Conservation (phyloP, 2,888 invertebrate species). For the Psylliodes chrysocephalus region DNA sequence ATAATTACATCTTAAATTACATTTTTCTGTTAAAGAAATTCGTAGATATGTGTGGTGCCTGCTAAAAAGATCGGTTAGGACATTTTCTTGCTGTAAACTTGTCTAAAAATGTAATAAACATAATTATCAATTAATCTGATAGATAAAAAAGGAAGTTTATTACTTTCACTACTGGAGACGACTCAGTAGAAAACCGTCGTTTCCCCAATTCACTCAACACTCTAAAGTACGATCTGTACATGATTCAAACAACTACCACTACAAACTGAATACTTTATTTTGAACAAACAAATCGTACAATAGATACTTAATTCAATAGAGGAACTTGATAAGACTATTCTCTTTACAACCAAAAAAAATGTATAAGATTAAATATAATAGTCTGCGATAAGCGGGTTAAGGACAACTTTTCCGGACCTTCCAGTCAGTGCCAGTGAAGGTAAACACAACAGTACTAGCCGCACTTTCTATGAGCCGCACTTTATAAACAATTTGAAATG, state of each 20-base stretch:
- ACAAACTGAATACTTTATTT: too few relatives aligned
- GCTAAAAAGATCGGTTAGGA: slow-evolving; percentile 84
- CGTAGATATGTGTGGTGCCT: slow-evolving; percentile 92
- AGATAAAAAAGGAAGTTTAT: not conserved
- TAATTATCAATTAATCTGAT: not conserved
- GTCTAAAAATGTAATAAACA: not conserved
- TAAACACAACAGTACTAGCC: too few relatives aligned
- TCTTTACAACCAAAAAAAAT: not conserved
- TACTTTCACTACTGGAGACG: slow-evolving; percentile 24
- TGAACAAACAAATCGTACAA: too few relatives aligned
- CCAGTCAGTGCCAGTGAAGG: too few relatives aligned
- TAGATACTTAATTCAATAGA: too few relatives aligned
- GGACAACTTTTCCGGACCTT: not conserved
- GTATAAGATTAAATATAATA: not conserved
- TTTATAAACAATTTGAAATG: too few relatives aligned
- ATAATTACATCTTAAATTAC: slow-evolving; percentile 93
- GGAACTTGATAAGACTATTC: too few relatives aligned
- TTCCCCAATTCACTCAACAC: slow-evolving; percentile 24
- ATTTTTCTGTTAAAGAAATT: slow-evolving; percentile 95
- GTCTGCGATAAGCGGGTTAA: not conserved
- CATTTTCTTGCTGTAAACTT: slow-evolving; percentile 35
- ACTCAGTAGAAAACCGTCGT: slow-evolving; percentile 29
- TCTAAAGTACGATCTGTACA: slow-evolving; percentile 26
- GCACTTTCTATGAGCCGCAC: too few relatives aligned
- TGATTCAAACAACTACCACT: slow-evolving; percentile 6